Evolutionary conservation across 2,113 vertebrate genomes (phyloP).

Genomic region (Syrrhaptes paradoxus): DNA sequence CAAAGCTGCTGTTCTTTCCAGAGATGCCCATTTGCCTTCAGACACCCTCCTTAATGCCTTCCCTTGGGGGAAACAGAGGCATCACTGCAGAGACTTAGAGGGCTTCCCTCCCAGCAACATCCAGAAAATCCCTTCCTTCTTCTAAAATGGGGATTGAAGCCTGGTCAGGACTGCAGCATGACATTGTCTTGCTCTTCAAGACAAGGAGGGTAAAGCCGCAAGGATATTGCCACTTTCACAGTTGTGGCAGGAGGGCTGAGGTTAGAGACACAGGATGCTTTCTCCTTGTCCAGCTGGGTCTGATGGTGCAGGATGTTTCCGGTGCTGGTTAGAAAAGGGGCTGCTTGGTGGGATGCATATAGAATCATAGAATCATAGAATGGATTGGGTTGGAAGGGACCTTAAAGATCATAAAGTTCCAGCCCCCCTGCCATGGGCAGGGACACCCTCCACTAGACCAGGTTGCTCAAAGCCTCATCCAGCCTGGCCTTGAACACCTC

Average conservation of each 20-base stretch:
- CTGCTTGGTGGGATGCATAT: neutral
- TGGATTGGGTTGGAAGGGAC: no score
- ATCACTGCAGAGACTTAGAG: neutral
- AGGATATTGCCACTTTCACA: neutral
- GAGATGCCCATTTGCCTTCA: neutral
- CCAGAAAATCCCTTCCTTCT: neutral
- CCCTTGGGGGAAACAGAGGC: neutral
- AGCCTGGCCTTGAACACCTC: no score
- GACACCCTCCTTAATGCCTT: neutral
- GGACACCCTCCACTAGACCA: no score
- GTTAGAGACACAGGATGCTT: neutral
- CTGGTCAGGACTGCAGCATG: neutral
- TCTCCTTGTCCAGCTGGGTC: neutral
- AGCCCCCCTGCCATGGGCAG: no score
- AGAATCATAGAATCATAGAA: no score
- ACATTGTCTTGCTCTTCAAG: neutral
- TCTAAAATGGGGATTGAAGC: neutral
- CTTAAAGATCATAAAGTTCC: no score
- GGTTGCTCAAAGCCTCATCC: no score
- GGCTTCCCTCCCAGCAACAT: neutral
- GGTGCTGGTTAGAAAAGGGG: neutral
- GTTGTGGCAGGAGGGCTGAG: neutral
- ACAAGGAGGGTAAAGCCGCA: neutral
- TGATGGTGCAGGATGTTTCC: neutral
- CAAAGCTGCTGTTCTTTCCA: neutral